Evolutionary conservation across 2,888 invertebrate species (phyloP).

Genomic region (Nephrotoma appendiculata): DNA sequence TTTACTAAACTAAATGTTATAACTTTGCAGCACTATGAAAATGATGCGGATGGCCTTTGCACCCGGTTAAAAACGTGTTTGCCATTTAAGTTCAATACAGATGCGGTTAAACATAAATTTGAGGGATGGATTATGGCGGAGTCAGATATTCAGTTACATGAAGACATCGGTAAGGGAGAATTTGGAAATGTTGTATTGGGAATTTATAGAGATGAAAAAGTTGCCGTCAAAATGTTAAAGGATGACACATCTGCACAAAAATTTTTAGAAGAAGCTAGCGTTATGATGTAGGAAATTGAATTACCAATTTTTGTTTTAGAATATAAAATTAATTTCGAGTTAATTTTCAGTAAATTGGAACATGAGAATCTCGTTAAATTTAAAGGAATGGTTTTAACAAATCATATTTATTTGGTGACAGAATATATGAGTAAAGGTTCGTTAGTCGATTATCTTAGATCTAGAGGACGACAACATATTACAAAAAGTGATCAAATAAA

Average conservation of each 20-base stretch:
- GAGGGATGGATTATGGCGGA: constrained; percentile 88
- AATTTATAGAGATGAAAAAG: constrained; percentile 58
- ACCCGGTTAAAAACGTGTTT: constrained; percentile 80
- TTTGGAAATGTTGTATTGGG: constrained; percentile 96
- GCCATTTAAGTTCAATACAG: constrained; percentile 62
- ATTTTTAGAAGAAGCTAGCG: constrained; percentile 88
- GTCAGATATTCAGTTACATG: constrained; percentile 75
- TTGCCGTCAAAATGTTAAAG: constrained; percentile 95
- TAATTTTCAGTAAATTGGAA: constrained; percentile 58
- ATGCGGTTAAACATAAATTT: constrained; percentile 39
- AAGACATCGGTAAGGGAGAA: constrained; percentile 96
- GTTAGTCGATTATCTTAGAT: constrained; percentile 92
- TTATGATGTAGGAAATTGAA: constrained; percentile 74
- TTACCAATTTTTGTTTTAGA: neutral
- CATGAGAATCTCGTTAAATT: constrained; percentile 94
- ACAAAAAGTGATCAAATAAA: constrained; percentile 93
- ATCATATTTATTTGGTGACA: constrained; percentile 77
- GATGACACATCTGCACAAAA: constrained; percentile 86
- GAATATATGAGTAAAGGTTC: constrained; percentile 99
- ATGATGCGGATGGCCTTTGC: constrained; percentile 95
- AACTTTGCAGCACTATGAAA: constrained; percentile 63
- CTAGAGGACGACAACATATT: constrained; percentile 88
- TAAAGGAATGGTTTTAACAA: constrained; percentile 82
- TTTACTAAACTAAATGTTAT: neutral
- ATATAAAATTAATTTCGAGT: neutral